Evolutionary conservation across 1,140 invertebrate species (phyloP), one percentile per base, ranked within the genome.

Genomic region (Drosophila pallidifrons): DNA sequence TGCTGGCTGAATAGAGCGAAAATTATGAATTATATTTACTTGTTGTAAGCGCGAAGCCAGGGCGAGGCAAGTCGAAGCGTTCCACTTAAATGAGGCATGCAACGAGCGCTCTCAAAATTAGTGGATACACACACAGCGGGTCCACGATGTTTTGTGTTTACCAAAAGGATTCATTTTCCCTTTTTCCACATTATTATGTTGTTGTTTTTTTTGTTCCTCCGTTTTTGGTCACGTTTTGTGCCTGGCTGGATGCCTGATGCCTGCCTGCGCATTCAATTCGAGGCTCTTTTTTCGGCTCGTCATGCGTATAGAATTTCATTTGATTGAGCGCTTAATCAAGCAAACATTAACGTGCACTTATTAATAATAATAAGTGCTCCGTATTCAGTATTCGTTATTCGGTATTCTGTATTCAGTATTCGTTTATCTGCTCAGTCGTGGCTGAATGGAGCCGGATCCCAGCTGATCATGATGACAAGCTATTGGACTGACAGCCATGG

Each of bases 301-400:
- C 85, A 89, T 88, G 85, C 85, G 85, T 83, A 85, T 88, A 89
- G 85, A 89, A 89, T 88, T 88, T 88, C 85, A 74, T 88, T 88
- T 88, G 85, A 88, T 88, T 88, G 85, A 88, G 81, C 85, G 85
- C 78, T 85, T 83, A 88, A 88, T 88, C 85, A 89, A 88, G 85
- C 85, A 81, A 88, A 89, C 85, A 88, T 83, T 89, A 88, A 85
- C 88, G 81, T 83, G 85, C 85, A 89, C 85, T 89, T 79, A 79
- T 79, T 87, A 87, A 80, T 87, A 87, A 87, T 82, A 87, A 87
- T 87, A 87, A 87, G 79, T 82, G 83, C 72, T 74, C 45, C 52
- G 16, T 28, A 67, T 65, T 71, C 49, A 38, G 10, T 61, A 79
- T 69, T 60, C 51, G 10, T 8, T 32, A 38, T 51, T 41, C 51